phyloP scores from a whole-genome alignment of 2,888 invertebrate genomes.

The Acanthosepion lycidas region DNA sequence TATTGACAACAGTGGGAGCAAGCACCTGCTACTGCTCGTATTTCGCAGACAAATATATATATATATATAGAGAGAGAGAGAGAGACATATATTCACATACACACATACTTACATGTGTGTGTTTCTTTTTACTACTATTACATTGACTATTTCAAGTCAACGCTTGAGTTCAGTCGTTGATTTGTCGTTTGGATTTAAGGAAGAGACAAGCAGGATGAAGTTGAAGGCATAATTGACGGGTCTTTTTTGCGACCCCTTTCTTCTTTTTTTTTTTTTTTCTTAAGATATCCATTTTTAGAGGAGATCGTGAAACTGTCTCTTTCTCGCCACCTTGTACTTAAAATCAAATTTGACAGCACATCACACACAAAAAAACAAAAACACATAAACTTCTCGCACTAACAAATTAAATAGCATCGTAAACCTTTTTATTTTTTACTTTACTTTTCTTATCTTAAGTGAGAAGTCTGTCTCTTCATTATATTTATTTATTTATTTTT shows the following conservation, averaged over 20 bases:
- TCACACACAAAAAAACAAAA: too few species aligned
- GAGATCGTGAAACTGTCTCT: too few species aligned
- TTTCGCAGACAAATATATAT: not conserved
- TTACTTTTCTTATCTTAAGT: not conserved
- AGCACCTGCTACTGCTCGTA: slow-evolving; percentile 1
- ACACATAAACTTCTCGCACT: not conserved
- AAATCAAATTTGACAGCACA: too few species aligned
- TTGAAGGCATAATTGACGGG: not conserved
- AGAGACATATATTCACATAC: not conserved
- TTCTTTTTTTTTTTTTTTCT: too few species aligned
- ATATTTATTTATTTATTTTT: not conserved
- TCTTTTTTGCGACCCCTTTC: too few species aligned
- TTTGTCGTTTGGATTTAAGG: not conserved
- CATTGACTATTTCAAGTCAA: not conserved
- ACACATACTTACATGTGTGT: not conserved
- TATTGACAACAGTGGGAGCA: not conserved
- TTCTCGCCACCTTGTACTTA: too few species aligned
- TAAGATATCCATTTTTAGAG: too few species aligned
- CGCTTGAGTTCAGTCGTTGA: not conserved
- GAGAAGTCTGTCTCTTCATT: not conserved
- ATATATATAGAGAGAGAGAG: not conserved
- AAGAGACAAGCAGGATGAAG: not conserved
- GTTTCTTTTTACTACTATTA: not conserved
- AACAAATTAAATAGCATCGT: too few species aligned
- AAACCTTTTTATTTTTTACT: not conserved